Evolutionary conservation across 2,113 vertebrate genomes (phyloP).

Genomic region (Gymnocephalus cernua): DNA sequence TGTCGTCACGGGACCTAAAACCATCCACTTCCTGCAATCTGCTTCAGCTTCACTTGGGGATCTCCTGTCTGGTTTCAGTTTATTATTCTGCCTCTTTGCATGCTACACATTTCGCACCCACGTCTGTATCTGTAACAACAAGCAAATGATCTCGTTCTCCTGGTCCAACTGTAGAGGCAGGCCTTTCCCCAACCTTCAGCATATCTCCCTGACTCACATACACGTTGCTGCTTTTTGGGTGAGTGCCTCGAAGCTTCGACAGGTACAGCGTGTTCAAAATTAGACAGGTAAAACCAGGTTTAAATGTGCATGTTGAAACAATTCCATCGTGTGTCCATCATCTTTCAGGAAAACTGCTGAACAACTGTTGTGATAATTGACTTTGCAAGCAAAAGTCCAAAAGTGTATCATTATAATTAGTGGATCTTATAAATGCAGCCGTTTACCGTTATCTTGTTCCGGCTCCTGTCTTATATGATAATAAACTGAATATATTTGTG

Average conservation of each 20-base stretch:
- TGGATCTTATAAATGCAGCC: background rate
- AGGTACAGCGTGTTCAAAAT: slow-evolving; percentile 7
- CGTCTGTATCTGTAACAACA: slow-evolving; percentile 35
- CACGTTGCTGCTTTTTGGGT: background rate
- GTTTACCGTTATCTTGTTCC: background rate
- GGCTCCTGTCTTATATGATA: background rate
- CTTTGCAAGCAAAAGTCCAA: too few species aligned
- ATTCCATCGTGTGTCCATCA: background rate
- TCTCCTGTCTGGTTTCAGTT: slow-evolving; percentile 51
- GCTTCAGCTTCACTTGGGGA: slow-evolving; percentile 35
- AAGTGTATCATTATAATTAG: background rate
- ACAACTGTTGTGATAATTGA: too few species aligned
- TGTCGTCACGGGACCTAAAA: slow-evolving; percentile 19
- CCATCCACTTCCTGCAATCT: slow-evolving; percentile 54
- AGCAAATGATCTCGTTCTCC: slow-evolving; percentile 58
- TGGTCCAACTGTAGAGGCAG: slow-evolving; percentile 38
- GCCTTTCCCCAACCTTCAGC: slow-evolving; percentile 21
- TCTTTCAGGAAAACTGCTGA: slow-evolving; percentile 34
- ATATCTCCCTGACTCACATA: slow-evolving; percentile 28
- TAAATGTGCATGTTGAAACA: slow-evolving; percentile 37
- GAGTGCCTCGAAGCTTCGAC: slow-evolving; percentile 7
- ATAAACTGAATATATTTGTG: background rate
- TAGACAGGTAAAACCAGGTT: slow-evolving; percentile 56
- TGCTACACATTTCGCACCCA: slow-evolving; percentile 20
- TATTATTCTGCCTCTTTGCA: slow-evolving; percentile 38